phyloP scores from a whole-genome alignment of 92 coral and sea anemone genomes.

The Heliopora coerulea region DNA sequence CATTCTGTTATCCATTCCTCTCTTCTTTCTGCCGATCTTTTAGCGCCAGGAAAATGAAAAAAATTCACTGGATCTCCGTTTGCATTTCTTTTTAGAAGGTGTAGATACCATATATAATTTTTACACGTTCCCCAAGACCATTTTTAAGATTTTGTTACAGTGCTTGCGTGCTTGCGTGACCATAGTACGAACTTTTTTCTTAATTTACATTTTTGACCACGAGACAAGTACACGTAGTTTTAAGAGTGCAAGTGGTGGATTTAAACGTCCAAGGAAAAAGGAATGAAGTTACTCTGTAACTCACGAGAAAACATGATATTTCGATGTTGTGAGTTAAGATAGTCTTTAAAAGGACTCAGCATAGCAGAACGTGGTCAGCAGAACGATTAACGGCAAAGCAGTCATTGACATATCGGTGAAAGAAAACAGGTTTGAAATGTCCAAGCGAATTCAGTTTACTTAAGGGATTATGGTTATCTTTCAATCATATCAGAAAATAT shows the following conservation, averaged over 20 bases:
- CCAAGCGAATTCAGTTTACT: no score
- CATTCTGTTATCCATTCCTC: slow-evolving; percentile 13
- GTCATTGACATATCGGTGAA: no score
- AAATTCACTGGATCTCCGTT: slow-evolving; percentile 6
- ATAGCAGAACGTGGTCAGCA: no score
- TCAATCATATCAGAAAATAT: no score
- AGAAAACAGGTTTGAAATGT: no score
- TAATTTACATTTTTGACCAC: slow-evolving; percentile 32
- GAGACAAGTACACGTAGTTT: slow-evolving; percentile 22
- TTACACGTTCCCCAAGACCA: slow-evolving; percentile 28
- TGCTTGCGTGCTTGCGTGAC: slow-evolving; percentile 16
- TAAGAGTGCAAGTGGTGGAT: slow-evolving; percentile 6
- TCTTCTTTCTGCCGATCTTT: slow-evolving; percentile 16
- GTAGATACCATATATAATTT: slow-evolving; percentile 11
- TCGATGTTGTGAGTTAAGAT: no score
- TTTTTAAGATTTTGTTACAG: background rate
- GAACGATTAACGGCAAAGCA: no score
- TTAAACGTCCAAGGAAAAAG: no score
- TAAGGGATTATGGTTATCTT: no score
- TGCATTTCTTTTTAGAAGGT: background rate
- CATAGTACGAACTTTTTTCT: slow-evolving; percentile 26
- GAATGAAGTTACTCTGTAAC: no score
- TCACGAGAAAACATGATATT: no score
- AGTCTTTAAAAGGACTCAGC: no score
- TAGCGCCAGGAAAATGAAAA: slow-evolving; percentile 22